Evolutionary conservation across 2,888 invertebrate genomes (phyloP), one percentile per base, ranked within the genome.

Genomic region (Macaria notata): DNA sequence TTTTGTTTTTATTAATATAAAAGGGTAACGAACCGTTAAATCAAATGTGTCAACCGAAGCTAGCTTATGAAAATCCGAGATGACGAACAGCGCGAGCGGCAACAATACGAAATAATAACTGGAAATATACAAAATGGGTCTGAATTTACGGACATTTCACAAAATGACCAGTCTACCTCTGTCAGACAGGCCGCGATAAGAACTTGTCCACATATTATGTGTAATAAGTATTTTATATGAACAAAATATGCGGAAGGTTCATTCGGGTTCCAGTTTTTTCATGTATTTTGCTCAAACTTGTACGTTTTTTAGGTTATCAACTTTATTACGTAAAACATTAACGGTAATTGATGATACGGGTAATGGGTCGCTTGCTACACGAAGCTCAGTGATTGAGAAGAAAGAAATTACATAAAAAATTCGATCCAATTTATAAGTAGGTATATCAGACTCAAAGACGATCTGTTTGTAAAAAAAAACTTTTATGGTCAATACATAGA

Each of bases 141-240:
- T 43, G 54, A 53, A 61, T 64, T 56, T 53, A 61, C 58, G 52
- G 38, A 31, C 55, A 45, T 54, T 52, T 56, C 55, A 31, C 56
- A 54, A 55, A 60, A 58, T 47, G 51, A 49, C 45, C 29, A 62
- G 51, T 50, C 44, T n/a, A 62, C 67, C 65, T 63, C 48, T 65
- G 65, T 68, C 65, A 63, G 63, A 55, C 58, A 48, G 47, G 38
- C 43, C n/a, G 31, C 31, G 9, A 39, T 49, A 31, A 9, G 19
- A 36, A 41, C 33, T 36, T 36, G 33, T 36, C 7, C 33, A 36
- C 33, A 36, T 41, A 41, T 41, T 41, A 43, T 46, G 47, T 31
- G 31, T 7, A 31, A 9, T 30, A 36, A 9, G 48, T 36, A 30
- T 31, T 44, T n/a, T 19, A n/a, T 49, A 52, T 42, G 36, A 29